Evolutionary conservation across 2,888 invertebrate genomes (phyloP).

Genomic region (Archips crataeganus): DNA sequence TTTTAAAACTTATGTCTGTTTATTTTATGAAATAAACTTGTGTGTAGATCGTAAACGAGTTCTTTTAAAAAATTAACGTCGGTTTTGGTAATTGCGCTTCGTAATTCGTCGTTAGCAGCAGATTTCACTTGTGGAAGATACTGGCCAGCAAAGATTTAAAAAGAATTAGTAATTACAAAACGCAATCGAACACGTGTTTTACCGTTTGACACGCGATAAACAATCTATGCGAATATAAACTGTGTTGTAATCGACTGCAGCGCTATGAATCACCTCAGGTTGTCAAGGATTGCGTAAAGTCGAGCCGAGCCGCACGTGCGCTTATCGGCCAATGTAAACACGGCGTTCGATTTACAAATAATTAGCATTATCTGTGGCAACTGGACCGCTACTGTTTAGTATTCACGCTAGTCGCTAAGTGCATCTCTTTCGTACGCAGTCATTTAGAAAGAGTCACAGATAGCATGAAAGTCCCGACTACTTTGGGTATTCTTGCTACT

Average conservation of each 20-base stretch:
- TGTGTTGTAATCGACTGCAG: constrained; percentile 21
- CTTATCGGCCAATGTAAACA: constrained; percentile 18
- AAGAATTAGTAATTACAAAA: background rate
- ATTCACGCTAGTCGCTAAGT: background rate
- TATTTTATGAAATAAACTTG: constrained; percentile 24
- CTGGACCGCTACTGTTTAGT: constrained; percentile 7
- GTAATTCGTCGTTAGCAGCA: constrained; percentile 5
- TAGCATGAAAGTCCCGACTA: background rate
- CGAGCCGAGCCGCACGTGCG: constrained; percentile 17
- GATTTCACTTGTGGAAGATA: background rate
- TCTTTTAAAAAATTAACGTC: constrained; percentile 1
- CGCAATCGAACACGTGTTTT: constrained; percentile 19
- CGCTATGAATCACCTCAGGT: constrained; percentile 21
- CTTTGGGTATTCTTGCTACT: background rate
- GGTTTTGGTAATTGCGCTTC: constrained; percentile 15
- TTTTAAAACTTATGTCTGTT: background rate
- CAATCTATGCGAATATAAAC: constrained; percentile 29
- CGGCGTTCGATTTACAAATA: constrained; percentile 24
- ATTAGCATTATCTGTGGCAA: constrained; percentile 24
- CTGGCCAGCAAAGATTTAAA: background rate
- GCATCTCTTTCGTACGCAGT: background rate
- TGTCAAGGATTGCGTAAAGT: constrained; percentile 25
- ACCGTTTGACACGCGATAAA: constrained; percentile 38
- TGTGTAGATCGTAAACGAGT: constrained; percentile 34
- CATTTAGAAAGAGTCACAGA: background rate